Evolutionary conservation across 1,140 invertebrate species (phyloP), one percentile per base, ranked within the genome.

Genomic region (Oedothorax gibbosus): DNA sequence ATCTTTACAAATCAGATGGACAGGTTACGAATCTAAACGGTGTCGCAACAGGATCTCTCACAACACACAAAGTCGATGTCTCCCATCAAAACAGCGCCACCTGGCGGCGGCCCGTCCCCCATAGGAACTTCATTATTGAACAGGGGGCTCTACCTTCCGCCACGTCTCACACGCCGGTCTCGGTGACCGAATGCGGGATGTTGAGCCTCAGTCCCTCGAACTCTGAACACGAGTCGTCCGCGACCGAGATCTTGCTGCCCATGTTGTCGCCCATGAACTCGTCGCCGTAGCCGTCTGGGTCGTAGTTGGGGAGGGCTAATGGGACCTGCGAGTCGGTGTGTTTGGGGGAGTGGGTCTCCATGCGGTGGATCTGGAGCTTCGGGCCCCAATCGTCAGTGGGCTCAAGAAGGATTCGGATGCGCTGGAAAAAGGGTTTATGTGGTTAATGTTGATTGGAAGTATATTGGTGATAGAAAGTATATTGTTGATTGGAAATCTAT

Each of bases 331-430:
- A 87, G 53, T 88, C 88, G 35, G 87, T 88, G 57, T 88, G 88
- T 50, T 88, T 88, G 20, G 87, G 87, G 69, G 80, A 86, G 64
- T 87, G 88, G 62, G 87, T 86, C 72, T 88, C 87, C 80, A 88
- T 87, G 21, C 88, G 87, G 21, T 88, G 87, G 79, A 87, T 79
- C 72, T 88, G 85, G 15, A 87, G 86, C 6, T 92, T 91, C 0
- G 92, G 92, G n/a, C 93, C 92, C 93, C 93, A 94, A 66, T 93
- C 92, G 0, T 92, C 90, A 1, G 93, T 93, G 0, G 94, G 93
- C 56, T 93, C 92, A 0, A 93, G 87, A 15, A 94, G 89, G 51
- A 91, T 90, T 18, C 91, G 91, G 11, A 92, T 91, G 88, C 91
- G 91, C 92, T 93, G 88, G 18, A 85, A 81, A 15, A 68, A 11